Percentiles rank a stretch among this genome's conserved stretches.
These are phyloP conservation scores for Macrosoma leucophasiata DNA, from an alignment of 2,888 invertebrate species.

Conservation along the genomic window DNA sequence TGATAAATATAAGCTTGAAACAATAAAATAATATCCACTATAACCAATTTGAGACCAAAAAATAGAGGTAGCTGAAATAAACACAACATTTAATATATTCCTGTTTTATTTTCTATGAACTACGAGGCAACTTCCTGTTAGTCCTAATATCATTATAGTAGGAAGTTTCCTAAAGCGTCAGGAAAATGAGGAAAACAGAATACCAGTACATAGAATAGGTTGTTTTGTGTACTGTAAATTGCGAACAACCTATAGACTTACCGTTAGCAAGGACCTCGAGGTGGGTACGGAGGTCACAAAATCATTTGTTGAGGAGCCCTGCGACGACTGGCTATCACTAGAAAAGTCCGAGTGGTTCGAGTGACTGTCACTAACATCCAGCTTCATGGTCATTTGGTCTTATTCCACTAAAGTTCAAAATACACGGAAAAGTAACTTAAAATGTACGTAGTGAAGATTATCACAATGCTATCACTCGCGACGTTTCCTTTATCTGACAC, in stretches of 20 bases:
- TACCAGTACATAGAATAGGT: too few species aligned
- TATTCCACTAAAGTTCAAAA: slow-evolving; percentile 29
- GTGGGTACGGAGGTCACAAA: slow-evolving; percentile 50
- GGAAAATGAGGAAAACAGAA: too few species aligned
- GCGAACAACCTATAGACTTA: slow-evolving; percentile 37
- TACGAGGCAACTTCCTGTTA: too few species aligned
- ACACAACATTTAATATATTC: too few species aligned
- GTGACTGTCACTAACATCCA: slow-evolving; percentile 76
- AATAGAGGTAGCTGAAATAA: too few species aligned
- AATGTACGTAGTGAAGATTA: slow-evolving; percentile 26
- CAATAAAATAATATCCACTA: too few species aligned
- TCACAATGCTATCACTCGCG: slow-evolving; percentile 32
- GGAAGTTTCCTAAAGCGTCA: too few species aligned
- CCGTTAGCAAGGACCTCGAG: slow-evolving; percentile 55
- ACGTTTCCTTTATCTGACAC: slow-evolving; percentile 42
- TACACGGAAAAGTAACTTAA: slow-evolving; percentile 42
- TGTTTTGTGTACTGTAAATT: too few species aligned
- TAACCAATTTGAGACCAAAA: too few species aligned
- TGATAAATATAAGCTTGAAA: too few species aligned
- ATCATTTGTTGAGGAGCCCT: slow-evolving; percentile 73
- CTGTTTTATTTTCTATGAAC: too few species aligned
- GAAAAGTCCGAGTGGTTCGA: slow-evolving; percentile 78
- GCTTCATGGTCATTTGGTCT: slow-evolving; percentile 74
- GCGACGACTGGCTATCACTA: slow-evolving; percentile 77
- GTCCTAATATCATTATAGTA: too few species aligned